Percentiles rank a stretch among this genome's conserved stretches.
Evolutionary conservation across 2,888 invertebrate species (phyloP).

Genomic region (Pollenia labialis): DNA sequence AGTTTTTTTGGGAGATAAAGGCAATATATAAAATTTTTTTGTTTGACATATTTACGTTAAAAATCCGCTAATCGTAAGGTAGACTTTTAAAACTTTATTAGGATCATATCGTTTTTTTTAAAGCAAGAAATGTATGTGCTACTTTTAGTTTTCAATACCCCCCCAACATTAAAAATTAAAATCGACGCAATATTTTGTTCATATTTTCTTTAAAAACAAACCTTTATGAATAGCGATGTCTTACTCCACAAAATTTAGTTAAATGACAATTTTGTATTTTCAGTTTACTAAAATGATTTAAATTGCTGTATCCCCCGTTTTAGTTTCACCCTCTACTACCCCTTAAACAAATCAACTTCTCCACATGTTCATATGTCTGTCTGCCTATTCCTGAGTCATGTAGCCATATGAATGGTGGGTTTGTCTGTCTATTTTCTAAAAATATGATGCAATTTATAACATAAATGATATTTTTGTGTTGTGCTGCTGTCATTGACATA

Average conservation of each 20-base stretch:
- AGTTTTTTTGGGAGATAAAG: too few relatives aligned
- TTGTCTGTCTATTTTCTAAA: constrained; percentile 46
- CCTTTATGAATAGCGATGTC: not conserved
- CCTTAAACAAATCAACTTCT: not conserved
- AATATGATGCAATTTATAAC: constrained; percentile 73
- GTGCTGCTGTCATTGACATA: constrained; percentile 79
- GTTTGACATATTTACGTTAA: too few relatives aligned
- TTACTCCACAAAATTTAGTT: not conserved
- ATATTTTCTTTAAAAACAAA: not conserved
- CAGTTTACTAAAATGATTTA: not conserved
- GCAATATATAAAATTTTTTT: too few relatives aligned
- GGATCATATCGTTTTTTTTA: too few relatives aligned
- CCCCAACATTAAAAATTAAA: too few relatives aligned
- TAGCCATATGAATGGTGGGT: not conserved
- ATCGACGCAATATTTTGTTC: too few relatives aligned
- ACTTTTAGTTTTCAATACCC: too few relatives aligned
- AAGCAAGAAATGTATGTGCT: too few relatives aligned
- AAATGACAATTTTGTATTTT: not conserved
- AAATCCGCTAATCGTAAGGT: too few relatives aligned
- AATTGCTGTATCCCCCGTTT: not conserved
- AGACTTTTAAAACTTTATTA: too few relatives aligned
- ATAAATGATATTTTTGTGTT: constrained; percentile 70
- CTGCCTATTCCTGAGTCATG: not conserved
- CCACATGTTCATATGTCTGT: not conserved
- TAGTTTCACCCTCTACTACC: not conserved